These are phyloP conservation scores for Dysidea cf. avara DNA, from an alignment of 37 sponge, comb jelly and placozoan species.

Conservation along the genomic window DNA sequence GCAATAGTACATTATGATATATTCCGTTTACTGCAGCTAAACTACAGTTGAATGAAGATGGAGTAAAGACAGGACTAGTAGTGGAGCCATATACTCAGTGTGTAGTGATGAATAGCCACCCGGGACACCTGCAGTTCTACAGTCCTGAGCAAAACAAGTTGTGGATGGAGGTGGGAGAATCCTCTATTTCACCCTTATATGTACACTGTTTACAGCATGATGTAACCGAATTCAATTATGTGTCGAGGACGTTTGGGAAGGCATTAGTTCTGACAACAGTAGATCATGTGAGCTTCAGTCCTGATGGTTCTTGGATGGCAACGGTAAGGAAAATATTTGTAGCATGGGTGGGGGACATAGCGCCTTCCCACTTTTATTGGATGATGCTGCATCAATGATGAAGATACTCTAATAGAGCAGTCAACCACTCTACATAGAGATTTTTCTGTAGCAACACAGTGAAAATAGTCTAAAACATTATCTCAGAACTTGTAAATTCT, in stretches of 20 bases:
- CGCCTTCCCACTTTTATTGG: too few species aligned
- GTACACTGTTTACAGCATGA: too few species aligned
- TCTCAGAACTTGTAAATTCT: too few species aligned
- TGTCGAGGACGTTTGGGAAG: slow-evolving; percentile 60
- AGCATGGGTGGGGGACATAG: background rate
- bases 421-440: too few species aligned
- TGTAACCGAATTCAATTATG: slow-evolving; percentile 77
- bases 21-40: slow-evolving; percentile 13
- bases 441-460: too few species aligned
- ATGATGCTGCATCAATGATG: too few species aligned
- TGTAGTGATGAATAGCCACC: slow-evolving; percentile 66
- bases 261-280: slow-evolving; percentile 66
- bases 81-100: slow-evolving; percentile 27
- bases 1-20: too few species aligned
- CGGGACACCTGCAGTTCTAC: slow-evolving; percentile 86
- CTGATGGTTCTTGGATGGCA: slow-evolving; percentile 80
- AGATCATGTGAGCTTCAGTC: slow-evolving; percentile 73
- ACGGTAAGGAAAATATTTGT: slow-evolving; percentile 73
- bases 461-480: too few species aligned
- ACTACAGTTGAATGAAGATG: slow-evolving; percentile 27
- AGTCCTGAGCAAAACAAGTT: slow-evolving; percentile 6
- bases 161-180: slow-evolving; percentile 37
- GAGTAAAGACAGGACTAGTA: slow-evolving; percentile 73
- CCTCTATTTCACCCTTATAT: too few species aligned
- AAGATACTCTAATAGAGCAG: too few species aligned